Evolutionary conservation across 2,797 vertebrate species (phyloP).

Genomic region (Buphagus erythrorhynchus): DNA sequence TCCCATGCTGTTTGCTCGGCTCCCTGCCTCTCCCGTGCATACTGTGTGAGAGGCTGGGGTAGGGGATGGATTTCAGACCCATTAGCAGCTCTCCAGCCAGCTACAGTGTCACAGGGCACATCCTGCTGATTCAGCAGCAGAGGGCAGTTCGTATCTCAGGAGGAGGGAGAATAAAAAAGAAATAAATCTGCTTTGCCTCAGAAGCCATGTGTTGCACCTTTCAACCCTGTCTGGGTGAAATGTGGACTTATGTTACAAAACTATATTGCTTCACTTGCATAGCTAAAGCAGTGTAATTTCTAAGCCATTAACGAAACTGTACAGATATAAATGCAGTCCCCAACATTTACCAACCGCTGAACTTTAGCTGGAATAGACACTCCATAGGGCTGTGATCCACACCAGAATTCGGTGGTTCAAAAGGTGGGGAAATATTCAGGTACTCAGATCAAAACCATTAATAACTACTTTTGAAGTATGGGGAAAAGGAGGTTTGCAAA

Average conservation of each 20-base stretch:
- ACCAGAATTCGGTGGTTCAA: neutral
- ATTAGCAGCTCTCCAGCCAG: neutral
- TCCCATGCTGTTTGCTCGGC: neutral
- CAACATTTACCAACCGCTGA: neutral
- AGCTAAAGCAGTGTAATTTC: neutral
- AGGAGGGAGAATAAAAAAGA: neutral
- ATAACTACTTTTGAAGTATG: neutral
- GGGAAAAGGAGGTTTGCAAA: neutral
- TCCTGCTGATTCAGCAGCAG: slow-evolving; percentile 25
- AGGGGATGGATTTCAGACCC: neutral
- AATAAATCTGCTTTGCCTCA: neutral
- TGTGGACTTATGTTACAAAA: neutral
- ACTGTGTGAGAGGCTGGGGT: neutral
- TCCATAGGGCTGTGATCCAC: neutral
- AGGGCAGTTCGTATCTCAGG: neutral
- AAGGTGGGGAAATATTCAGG: neutral
- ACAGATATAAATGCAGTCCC: neutral
- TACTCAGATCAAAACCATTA: neutral
- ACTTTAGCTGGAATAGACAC: neutral
- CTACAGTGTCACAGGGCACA: neutral
- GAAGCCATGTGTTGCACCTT: neutral
- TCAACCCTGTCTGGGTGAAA: neutral
- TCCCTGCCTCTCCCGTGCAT: neutral
- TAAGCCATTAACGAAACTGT: neutral
- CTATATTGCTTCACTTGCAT: neutral